Evolutionary conservation across 92 coral and sea anemone genomes (phyloP).

Genomic region (Chrysogorgia sp.): DNA sequence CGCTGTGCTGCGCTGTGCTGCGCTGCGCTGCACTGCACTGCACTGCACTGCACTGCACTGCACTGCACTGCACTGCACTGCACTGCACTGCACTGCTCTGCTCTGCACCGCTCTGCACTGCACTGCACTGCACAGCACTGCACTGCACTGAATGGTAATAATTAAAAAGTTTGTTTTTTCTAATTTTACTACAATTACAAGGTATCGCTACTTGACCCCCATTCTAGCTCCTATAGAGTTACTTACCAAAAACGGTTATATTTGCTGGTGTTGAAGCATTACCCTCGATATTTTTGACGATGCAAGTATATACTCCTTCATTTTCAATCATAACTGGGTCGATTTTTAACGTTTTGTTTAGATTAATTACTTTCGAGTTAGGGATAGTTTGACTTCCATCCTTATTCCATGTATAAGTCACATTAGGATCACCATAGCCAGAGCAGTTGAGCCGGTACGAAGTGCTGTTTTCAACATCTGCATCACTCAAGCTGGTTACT

Average conservation of each 20-base stretch:
- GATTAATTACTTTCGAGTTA: conserved; percentile 25
- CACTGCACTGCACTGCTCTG: no score
- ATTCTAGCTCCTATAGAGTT: conserved; percentile 20
- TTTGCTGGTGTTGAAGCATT: conserved; percentile 43
- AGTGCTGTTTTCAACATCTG: conserved; percentile 15
- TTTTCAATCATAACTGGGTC: conserved; percentile 41
- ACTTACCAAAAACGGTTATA: conserved; percentile 58
- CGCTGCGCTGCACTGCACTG: no score
- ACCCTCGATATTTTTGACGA: conserved; percentile 56
- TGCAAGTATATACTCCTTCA: conserved; percentile 62
- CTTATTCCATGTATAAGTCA: conserved; percentile 56
- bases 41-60: no score
- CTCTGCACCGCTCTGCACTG: no score
- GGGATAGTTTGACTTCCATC: conserved; percentile 30
- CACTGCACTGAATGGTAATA: no score
- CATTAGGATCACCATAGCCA: conserved; percentile 65
- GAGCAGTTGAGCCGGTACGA: conserved; percentile 46
- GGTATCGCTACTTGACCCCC: no score
- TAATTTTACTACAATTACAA: no score
- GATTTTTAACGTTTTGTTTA: conserved; percentile 31
- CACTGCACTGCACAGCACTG: no score
- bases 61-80: no score
- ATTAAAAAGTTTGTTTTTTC: no score
- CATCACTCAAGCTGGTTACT: not conserved
- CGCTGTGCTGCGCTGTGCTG: no score